Percentiles rank a stretch among this genome's conserved stretches.
These are phyloP conservation scores for Eurypyga helias DNA, from an alignment of 2,113 vertebrate species.

Conservation along the genomic window DNA sequence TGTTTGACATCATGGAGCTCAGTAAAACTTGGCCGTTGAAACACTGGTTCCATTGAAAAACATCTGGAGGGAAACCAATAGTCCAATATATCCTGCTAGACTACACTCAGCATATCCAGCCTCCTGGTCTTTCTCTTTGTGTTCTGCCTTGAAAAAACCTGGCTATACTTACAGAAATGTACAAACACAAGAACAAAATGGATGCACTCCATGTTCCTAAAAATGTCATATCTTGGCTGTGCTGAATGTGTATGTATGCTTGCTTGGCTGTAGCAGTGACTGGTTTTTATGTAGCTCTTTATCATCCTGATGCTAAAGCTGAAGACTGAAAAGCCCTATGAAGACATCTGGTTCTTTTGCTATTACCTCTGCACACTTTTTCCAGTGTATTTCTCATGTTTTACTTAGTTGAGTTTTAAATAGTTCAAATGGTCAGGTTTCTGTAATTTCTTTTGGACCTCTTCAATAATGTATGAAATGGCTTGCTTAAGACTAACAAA, in stretches of 20 bases:
- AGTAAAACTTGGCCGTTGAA: conserved; percentile 38
- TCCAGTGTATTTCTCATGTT: background rate
- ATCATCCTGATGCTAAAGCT: conserved; percentile 9
- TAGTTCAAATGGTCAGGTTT: background rate
- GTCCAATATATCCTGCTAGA: conserved; percentile 25
- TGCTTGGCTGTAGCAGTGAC: conserved; percentile 6
- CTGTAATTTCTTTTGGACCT: background rate
- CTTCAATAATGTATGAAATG: background rate
- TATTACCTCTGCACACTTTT: conserved; percentile 13
- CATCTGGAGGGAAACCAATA: conserved; percentile 50
- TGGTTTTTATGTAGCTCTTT: conserved; percentile 28
- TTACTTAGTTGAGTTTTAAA: background rate
- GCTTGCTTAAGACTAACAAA: background rate
- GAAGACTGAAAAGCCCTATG: background rate
- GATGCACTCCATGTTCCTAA: conserved; percentile 52
- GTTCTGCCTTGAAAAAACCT: conserved; percentile 40
- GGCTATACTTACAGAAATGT: conserved; percentile 27
- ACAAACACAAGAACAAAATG: conserved; percentile 52
- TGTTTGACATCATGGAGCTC: background rate
- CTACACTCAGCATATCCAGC: conserved; percentile 13
- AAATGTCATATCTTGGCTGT: conserved; percentile 47
- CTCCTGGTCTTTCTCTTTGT: conserved; percentile 54
- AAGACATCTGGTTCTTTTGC: conserved; percentile 41
- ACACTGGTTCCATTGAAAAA: conserved; percentile 55
- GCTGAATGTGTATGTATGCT: background rate